Conservation (phyloP, 2,888 invertebrate genomes). For the Synanthedon andrenaeformis region DNA sequence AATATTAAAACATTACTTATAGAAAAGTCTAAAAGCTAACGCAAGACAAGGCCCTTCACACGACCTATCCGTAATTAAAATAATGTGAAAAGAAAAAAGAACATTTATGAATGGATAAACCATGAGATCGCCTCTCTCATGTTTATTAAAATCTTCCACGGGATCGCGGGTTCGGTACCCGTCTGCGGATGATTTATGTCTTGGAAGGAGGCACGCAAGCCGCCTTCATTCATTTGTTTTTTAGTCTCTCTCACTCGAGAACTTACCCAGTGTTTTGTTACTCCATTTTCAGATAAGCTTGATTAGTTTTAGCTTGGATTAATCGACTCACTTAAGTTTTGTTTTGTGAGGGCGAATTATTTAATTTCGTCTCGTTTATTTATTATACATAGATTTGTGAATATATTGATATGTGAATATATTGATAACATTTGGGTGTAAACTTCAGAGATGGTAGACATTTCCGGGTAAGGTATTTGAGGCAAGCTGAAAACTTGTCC, state of each 20-base stretch:
- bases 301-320: conserved; percentile 60
- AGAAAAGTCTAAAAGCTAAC: neutral
- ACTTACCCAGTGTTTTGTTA: conserved; percentile 28
- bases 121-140: conserved; percentile 41
- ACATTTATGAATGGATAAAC: conserved; percentile 56
- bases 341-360: neutral
- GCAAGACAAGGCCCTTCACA: conserved; percentile 37
- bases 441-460: too few relatives aligned
- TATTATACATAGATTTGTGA: too few relatives aligned
- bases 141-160: conserved; percentile 62
- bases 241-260: conserved; percentile 23
- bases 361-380: too few relatives aligned
- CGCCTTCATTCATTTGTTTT: conserved; percentile 67
- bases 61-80: conserved; percentile 58
- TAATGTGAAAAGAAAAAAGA: conserved; percentile 31
- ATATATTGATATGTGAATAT: too few relatives aligned
- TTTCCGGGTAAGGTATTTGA: too few relatives aligned
- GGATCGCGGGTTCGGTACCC: conserved; percentile 43
- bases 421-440: too few relatives aligned
- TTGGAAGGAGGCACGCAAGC: conserved; percentile 34
- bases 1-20: neutral
- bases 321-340: neutral
- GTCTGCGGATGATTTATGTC: conserved; percentile 55
- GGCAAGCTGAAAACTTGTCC: too few relatives aligned
- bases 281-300: conserved; percentile 52